phyloP scores from a whole-genome alignment of 2,797 vertebrate species.

The Microcaecilia unicolor region DNA sequence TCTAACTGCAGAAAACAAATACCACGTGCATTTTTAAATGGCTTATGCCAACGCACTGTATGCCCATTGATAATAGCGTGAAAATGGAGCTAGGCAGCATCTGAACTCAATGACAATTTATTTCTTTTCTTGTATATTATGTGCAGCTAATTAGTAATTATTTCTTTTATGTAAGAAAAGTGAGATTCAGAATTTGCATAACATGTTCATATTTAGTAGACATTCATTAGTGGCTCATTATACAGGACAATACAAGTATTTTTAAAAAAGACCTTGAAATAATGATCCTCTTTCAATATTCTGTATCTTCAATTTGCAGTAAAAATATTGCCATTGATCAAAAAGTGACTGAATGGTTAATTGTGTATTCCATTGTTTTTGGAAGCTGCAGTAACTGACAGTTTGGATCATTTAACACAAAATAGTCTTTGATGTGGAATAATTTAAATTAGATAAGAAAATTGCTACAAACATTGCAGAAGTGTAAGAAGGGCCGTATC shows the following conservation, averaged over 20 bases:
- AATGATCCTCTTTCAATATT: constrained; percentile 9
- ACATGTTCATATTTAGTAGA: constrained; percentile 4
- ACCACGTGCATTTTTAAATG: constrained; percentile 5
- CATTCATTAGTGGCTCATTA: constrained; percentile 10
- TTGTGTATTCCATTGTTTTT: constrained; percentile 12
- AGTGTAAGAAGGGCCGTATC: too few relatives aligned
- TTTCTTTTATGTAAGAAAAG: constrained; percentile 15
- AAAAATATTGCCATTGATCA: constrained; percentile 8
- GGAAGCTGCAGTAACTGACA: constrained; percentile 4
- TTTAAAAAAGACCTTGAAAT: neutral
- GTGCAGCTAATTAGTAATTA: constrained; percentile 13
- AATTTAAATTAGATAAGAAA: too few relatives aligned
- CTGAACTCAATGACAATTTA: neutral
- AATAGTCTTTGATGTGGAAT: neutral
- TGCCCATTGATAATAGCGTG: neutral
- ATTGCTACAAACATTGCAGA: too few relatives aligned
- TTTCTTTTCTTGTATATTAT: neutral
- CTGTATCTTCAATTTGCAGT: neutral
- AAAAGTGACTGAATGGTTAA: constrained; percentile 6
- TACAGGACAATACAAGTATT: constrained; percentile 1
- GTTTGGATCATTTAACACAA: constrained; percentile 17
- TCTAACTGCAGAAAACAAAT: constrained; percentile 16
- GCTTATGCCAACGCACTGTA: neutral
- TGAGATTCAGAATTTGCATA: constrained; percentile 5
- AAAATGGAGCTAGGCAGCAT: neutral